Base-by-base conservation (phyloP, 2,113 vertebrate species). In the Burhinus oedicnemus region DNA sequence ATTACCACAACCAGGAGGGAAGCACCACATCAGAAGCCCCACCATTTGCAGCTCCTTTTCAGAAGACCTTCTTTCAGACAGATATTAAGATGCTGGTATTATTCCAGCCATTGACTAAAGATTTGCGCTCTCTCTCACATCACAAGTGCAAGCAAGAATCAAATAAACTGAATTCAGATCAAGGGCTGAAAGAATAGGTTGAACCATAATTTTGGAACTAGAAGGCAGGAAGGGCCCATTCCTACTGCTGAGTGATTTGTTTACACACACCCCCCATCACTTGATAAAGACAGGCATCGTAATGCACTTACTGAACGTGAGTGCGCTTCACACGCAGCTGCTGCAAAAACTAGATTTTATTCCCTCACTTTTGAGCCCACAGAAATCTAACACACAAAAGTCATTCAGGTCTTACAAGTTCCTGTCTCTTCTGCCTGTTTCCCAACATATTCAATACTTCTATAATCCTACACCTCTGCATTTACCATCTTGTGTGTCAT, bases 241-340 rank as follows among this genome's bases (percentile, higher is more conserved):
- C 58, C 47, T 76, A 21, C 32, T 36, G 38, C 54, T 6, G 6
- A 74, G 25, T n/a, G 7, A 38, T 85, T 70, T 88, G 57, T 32
- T 87, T 60, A 42, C 15, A 52, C 29, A 19, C 8, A 8, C 17
- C 15, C 40, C 26, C 12, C 17, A 60, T 12, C 34, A 38, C 42
- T 54, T 15, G 13, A 55, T 61, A 45, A 61, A 68, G 42, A 54
- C 13, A 29, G 36, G 60, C 42, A 62, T 27, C 34, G 57, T n/a
- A 22, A 29, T 19, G 19, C 25, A 49, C 38, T 23, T 2, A 18
- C 13, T 16, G 36, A 52, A 76, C 0, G 0, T 6, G 4, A 77
- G 40, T 0, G 4, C 22, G 44, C 51, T 61, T 85, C 57, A 38
- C 34, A 38, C 0, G 2, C 20, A 29, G 29, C 47, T 87, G 62